Evolutionary conservation across 2,113 vertebrate species (phyloP), one percentile per base, ranked within the genome.

Genomic region (Pundamilia nyererei): DNA sequence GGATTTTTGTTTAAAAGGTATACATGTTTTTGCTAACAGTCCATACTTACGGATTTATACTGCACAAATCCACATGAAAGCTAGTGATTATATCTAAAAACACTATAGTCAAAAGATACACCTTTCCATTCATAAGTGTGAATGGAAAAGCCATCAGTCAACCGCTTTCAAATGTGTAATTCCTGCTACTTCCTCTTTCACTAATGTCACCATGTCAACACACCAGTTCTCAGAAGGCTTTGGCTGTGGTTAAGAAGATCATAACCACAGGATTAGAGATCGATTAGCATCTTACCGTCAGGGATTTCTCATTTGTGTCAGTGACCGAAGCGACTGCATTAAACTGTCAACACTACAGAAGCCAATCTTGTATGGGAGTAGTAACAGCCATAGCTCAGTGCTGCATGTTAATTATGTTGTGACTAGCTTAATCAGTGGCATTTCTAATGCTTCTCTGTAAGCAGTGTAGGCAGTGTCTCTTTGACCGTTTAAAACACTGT

Each of bases 211-310:
- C 21, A 17, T 87, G 51, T 87, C 86, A 75, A 89, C 55, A 89
- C 5, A 4, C 1, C 80, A 40, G n/a, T 12, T 62, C 29, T 62
- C 81, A 89, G 82, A 88, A 79, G 77, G 70, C 56, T 86, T 85
- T 35, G 54, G 47, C 65, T 55, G 38, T 21, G 92, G 86, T 90
- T 92, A 92, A 91, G 83, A 42, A 82, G 87, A 89, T 91, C 86
- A 90, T 85, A 85, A 88, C 83, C 60, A 54, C 70, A 55, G 87
- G 84, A 92, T 92, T 90, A 92, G 60, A 70, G 79, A 84, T 89
- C 83, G 80, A 84, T 90, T 87, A 88, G 82, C 81, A 70, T 90
- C 60, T 87, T 91, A 89, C 91, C 89, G 89, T 89, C 68, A 56
- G 80, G 77, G 84, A 79, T 87, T 89, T 91, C 53, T 80, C 38